Evolutionary conservation across 2,888 invertebrate genomes (phyloP).

Genomic region (Subacronicta megacephala): DNA sequence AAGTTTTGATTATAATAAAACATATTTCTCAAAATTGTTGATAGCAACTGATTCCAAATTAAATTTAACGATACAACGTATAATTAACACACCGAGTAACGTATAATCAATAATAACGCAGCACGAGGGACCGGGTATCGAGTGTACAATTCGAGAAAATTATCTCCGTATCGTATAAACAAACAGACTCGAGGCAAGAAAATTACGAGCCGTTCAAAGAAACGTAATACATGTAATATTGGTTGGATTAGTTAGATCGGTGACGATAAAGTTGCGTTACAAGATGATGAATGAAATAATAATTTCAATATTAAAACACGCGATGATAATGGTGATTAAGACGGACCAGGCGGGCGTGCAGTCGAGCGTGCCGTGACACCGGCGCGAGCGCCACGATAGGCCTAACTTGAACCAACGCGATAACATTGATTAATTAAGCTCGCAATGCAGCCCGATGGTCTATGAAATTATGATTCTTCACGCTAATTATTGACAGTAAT

Average conservation of each 20-base stretch:
- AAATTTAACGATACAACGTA: conserved; percentile 78
- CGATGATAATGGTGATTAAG: conserved; percentile 81
- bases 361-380: conserved; percentile 73
- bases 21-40: conserved; percentile 61
- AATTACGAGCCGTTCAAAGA: conserved; percentile 81
- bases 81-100: conserved; percentile 82
- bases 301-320: conserved; percentile 82
- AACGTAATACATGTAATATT: conserved; percentile 87
- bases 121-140: conserved; percentile 74
- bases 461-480: conserved; percentile 65
- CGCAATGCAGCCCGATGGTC: conserved; percentile 73
- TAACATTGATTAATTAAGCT: conserved; percentile 80
- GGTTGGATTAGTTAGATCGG: conserved; percentile 81
- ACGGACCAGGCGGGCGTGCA: conserved; percentile 68
- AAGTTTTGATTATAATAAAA: conserved; percentile 63
- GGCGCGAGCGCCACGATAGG: conserved; percentile 80
- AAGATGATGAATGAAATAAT: conserved; percentile 86
- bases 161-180: conserved; percentile 79
- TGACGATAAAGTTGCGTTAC: conserved; percentile 78
- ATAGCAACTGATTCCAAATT: conserved; percentile 73
- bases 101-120: conserved; percentile 84
- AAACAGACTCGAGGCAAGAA: conserved; percentile 77
- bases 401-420: conserved; percentile 79
- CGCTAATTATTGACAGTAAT: conserved; percentile 50
- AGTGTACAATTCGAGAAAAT: conserved; percentile 76